These are phyloP conservation scores for Triplophysa tibetana DNA, from an alignment of 2,113 vertebrate species.

Conservation along the genomic window DNA sequence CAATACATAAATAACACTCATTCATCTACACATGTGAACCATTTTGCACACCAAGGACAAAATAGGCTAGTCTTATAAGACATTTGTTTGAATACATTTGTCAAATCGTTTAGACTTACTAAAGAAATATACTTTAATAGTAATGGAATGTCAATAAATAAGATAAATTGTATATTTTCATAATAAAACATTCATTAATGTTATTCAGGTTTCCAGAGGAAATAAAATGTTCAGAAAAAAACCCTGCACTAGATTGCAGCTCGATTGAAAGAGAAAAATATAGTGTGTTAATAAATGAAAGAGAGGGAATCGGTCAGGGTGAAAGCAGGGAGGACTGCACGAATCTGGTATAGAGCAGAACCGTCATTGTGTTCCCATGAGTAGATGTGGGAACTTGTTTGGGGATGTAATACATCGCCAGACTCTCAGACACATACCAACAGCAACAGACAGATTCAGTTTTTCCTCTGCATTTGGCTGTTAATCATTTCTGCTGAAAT, in stretches of 20 bases:
- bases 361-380: constrained; percentile 1
- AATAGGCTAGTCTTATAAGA: no score
- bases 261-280: not conserved
- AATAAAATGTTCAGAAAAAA: not conserved
- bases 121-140: no score
- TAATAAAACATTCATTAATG: no score
- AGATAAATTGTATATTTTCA: no score
- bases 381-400: constrained; percentile 18
- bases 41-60: no score
- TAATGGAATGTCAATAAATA: no score
- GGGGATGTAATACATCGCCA: constrained; percentile 11
- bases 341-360: constrained; percentile 3
- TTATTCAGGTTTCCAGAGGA: no score
- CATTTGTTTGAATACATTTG: no score
- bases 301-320: not conserved
- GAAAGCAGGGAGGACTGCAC: not conserved
- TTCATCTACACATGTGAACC: not conserved
- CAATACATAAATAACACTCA: not conserved
- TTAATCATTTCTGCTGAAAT: not conserved
- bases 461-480: not conserved
- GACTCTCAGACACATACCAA: constrained; percentile 10
- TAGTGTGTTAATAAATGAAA: not conserved
- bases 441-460: not conserved
- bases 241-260: not conserved
- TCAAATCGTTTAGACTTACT: no score